Conservation (phyloP, 1,140 invertebrate species). For the Bombus sibiricus region DNA sequence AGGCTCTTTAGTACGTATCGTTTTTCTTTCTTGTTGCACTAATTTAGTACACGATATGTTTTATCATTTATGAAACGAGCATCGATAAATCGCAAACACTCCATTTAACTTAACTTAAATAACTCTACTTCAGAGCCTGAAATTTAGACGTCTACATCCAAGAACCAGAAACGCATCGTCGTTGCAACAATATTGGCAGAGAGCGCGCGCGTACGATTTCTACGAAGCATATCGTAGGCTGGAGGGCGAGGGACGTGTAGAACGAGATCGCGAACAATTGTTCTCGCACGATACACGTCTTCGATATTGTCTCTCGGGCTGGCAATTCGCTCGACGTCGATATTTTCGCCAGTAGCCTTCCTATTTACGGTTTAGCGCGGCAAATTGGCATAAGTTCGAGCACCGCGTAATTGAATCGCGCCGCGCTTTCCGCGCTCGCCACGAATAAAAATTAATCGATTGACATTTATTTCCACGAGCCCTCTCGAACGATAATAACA, state of each 20-base stretch:
- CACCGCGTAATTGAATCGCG: slow-evolving; percentile 56
- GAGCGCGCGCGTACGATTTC: background rate
- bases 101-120: too few species aligned
- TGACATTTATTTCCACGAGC: slow-evolving; percentile 51
- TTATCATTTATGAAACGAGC: too few species aligned
- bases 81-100: too few species aligned
- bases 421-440: slow-evolving; percentile 33
- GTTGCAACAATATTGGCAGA: background rate
- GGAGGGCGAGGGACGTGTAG: background rate
- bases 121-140: too few species aligned
- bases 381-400: slow-evolving; percentile 58
- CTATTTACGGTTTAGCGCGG: slow-evolving; percentile 55
- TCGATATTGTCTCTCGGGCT: slow-evolving; percentile 48
- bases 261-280: slow-evolving; percentile 37
- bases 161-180: background rate
- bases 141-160: background rate
- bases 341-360: slow-evolving; percentile 49
- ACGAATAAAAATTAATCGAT: slow-evolving; percentile 62
- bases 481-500: slow-evolving; percentile 41
- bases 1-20: too few species aligned
- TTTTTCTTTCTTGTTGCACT: too few species aligned
- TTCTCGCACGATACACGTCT: slow-evolving; percentile 23
- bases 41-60: too few species aligned
- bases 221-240: background rate
- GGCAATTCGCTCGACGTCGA: slow-evolving; percentile 48